These are phyloP conservation scores for Lipophrys pholis DNA, from an alignment of 2,113 vertebrate genomes.

Conservation along the genomic window DNA sequence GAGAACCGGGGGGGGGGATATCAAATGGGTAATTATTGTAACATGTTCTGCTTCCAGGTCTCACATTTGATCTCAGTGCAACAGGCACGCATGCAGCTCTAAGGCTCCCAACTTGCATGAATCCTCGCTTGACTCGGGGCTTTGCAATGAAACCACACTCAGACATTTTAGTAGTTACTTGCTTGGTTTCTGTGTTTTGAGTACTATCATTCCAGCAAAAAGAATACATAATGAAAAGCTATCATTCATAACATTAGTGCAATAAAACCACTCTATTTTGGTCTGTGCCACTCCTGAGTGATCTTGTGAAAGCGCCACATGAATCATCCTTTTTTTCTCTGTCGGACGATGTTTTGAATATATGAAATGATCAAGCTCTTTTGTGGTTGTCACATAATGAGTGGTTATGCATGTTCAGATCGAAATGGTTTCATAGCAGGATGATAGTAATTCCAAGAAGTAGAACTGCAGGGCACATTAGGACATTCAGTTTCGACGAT, in stretches of 20 bases:
- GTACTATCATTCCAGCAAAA: slow-evolving; percentile 50
- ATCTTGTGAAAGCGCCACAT: too few relatives aligned
- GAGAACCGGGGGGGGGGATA: too few relatives aligned
- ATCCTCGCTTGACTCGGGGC: slow-evolving; percentile 49
- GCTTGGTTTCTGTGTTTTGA: slow-evolving; percentile 23
- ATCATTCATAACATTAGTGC: slow-evolving; percentile 46
- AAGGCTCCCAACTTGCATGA: not conserved
- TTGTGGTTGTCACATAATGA: slow-evolving; percentile 39
- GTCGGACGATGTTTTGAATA: not conserved
- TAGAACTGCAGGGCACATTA: not conserved
- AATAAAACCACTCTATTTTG: not conserved
- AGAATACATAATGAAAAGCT: slow-evolving; percentile 22
- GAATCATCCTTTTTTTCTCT: too few relatives aligned
- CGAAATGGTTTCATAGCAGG: slow-evolving; percentile 1
- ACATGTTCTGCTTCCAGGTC: not conserved
- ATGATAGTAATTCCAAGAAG: slow-evolving; percentile 21
- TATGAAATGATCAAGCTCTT: not conserved
- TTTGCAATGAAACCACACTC: slow-evolving; percentile 55
- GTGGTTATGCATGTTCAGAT: slow-evolving; percentile 13
- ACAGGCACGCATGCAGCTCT: not conserved
- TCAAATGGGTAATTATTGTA: too few relatives aligned
- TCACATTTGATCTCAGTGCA: slow-evolving; percentile 7
- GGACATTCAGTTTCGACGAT: too few relatives aligned
- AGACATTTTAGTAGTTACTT: slow-evolving; percentile 18
- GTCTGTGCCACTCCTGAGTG: not conserved